Conservation (phyloP, 2,797 vertebrate genomes). For the Jordanella pulchra region DNA sequence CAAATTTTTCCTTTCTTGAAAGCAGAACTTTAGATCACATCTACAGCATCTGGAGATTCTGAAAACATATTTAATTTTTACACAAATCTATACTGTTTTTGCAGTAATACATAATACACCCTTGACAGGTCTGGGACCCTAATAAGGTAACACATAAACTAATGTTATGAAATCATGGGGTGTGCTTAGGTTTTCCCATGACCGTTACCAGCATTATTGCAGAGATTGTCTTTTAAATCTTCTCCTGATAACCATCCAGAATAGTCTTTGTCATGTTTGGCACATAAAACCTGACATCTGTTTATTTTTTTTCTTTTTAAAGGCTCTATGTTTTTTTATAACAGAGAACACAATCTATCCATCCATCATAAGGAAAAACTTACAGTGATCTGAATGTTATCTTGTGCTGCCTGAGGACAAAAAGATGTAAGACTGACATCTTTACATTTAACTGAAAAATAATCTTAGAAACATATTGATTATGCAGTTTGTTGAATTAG, state of each 20-base stretch:
- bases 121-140: no score
- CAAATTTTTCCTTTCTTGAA: no score
- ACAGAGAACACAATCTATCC: neutral
- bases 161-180: neutral
- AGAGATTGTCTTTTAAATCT: neutral
- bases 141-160: neutral
- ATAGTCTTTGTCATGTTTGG: conserved; percentile 2
- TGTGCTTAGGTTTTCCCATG: conserved; percentile 1
- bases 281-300: neutral
- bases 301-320: neutral
- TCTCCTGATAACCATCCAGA: neutral
- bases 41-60: no score
- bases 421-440: no score
- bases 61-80: no score
- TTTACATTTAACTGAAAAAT: no score
- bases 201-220: neutral
- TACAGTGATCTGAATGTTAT: neutral
- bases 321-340: neutral
- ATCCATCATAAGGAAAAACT: neutral
- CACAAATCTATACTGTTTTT: no score
- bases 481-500: neutral
- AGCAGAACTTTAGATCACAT: no score
- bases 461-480: no score
- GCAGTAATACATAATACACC: no score
- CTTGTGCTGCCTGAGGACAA: neutral